phyloP scores from a whole-genome alignment of 2,797 vertebrate species.

The Hylomyscus alleni region DNA sequence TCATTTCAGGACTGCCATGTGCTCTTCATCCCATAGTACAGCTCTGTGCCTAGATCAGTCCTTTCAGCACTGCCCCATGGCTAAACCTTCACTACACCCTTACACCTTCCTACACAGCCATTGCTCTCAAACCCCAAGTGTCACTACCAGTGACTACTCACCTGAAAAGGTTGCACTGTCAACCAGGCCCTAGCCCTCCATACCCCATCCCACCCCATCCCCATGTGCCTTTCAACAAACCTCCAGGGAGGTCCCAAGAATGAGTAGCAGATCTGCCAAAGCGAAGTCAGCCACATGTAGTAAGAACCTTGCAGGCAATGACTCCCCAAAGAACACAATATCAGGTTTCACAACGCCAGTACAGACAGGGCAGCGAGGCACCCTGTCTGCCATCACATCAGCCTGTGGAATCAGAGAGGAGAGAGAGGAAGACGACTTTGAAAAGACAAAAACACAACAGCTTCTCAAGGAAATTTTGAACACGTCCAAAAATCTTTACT shows the following conservation, averaged over 20 bases:
- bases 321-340: constrained; percentile 97
- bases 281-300: constrained; percentile 95
- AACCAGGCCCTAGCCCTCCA: neutral
- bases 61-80: neutral
- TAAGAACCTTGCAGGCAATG: constrained; percentile 94
- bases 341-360: constrained; percentile 95
- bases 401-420: constrained; percentile 85
- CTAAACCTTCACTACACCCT: neutral
- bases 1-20: neutral
- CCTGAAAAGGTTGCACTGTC: too few relatives aligned
- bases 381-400: constrained; percentile 91
- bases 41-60: neutral
- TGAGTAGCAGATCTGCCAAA: constrained; percentile 94
- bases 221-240: constrained; percentile 85
- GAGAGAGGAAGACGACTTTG: neutral
- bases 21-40: neutral
- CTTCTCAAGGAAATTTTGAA: neutral
- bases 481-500: neutral
- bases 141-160: neutral
- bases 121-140: neutral
- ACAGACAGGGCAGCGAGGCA: constrained; percentile 93
- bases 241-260: constrained; percentile 98
- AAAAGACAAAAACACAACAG: neutral
- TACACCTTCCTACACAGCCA: neutral
- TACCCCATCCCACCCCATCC: neutral